Conservation (phyloP, 2,888 invertebrate species). For the Diaprepes abbreviatus region DNA sequence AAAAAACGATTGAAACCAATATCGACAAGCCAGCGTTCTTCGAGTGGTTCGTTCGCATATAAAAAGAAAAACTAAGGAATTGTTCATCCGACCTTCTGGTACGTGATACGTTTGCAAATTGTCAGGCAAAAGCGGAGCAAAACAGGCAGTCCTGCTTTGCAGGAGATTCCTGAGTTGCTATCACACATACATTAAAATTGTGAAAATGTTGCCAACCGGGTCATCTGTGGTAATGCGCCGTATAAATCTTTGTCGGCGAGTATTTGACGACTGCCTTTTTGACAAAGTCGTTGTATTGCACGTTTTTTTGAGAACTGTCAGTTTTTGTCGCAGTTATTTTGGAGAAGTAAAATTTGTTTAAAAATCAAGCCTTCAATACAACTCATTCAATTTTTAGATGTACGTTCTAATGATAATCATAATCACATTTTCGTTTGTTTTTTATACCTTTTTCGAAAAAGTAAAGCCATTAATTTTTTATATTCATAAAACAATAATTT, state of each 20-base stretch:
- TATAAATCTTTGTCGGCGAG: slow-evolving; percentile 39
- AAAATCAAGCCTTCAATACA: no score
- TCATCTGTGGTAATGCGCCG: slow-evolving; percentile 41
- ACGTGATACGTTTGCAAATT: slow-evolving; percentile 49
- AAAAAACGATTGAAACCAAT: slow-evolving; percentile 47
- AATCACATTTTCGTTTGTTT: no score
- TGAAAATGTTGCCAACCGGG: slow-evolving; percentile 47
- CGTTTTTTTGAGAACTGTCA: background rate
- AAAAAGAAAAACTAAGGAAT: slow-evolving; percentile 47
- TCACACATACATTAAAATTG: slow-evolving; percentile 51
- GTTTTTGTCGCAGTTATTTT: background rate
- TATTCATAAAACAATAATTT: no score
- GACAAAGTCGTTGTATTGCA: slow-evolving; percentile 21
- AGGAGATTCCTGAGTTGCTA: slow-evolving; percentile 43
- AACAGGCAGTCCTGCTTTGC: slow-evolving; percentile 36
- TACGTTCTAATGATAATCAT: no score
- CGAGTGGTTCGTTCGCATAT: slow-evolving; percentile 37
- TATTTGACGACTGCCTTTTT: slow-evolving; percentile 39
- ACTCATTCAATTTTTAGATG: no score
- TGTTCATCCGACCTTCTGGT: slow-evolving; percentile 51
- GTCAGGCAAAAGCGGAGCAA: slow-evolving; percentile 41
- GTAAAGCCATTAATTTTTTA: no score
- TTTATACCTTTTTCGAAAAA: no score
- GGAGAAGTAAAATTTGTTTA: no score
- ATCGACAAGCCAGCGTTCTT: slow-evolving; percentile 46